phyloP scores from a whole-genome alignment of 2,888 invertebrate species.

The Heliothis peltigera region DNA sequence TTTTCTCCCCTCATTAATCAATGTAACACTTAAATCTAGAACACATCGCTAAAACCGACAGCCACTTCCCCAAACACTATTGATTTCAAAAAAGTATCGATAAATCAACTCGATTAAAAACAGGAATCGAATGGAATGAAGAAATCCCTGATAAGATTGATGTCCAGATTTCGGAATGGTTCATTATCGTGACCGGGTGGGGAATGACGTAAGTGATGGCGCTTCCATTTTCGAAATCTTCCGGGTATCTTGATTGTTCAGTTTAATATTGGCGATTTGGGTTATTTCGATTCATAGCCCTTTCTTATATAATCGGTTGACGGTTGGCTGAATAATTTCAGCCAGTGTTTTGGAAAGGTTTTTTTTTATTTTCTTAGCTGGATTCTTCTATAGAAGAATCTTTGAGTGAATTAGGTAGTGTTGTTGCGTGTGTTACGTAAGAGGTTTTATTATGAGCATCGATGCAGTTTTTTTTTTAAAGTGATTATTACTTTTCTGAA shows the following conservation, averaged over 20 bases:
- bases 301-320: constrained; percentile 16
- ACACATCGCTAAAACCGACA: constrained; percentile 8
- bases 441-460: too few species aligned
- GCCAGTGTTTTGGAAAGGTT: too few species aligned
- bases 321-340: too few species aligned
- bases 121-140: constrained; percentile 64
- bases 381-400: too few species aligned
- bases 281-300: background rate
- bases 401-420: too few species aligned
- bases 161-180: constrained; percentile 69
- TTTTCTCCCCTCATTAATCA: constrained; percentile 17
- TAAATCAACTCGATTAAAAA: constrained; percentile 64
- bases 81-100: constrained; percentile 53
- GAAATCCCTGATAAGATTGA: constrained; percentile 74
- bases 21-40: background rate
- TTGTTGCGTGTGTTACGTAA: too few species aligned
- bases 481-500: too few species aligned
- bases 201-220: constrained; percentile 56
- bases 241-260: constrained; percentile 53
- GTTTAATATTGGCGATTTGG: constrained; percentile 42
- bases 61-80: constrained; percentile 28
- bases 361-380: too few species aligned
- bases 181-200: constrained; percentile 69
- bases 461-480: too few species aligned
- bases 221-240: constrained; percentile 34